Conservation (phyloP, 1,140 invertebrate species). For the Mylabris phalerata region DNA sequence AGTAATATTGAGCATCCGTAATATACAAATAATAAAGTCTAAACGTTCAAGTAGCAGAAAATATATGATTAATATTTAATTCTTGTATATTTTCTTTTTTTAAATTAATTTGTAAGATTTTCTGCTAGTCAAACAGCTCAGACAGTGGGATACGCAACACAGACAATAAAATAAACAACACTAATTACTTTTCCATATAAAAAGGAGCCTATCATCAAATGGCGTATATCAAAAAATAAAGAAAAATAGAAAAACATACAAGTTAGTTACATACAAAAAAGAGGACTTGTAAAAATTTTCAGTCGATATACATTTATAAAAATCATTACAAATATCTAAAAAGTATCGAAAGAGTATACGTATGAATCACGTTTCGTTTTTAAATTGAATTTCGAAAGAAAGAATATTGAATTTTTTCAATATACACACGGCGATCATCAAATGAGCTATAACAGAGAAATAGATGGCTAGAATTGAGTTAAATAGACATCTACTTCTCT, state of each 20-base stretch:
- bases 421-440: constrained; percentile 1
- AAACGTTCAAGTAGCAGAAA: constrained; percentile 42
- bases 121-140: constrained; percentile 36
- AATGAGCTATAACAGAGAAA: background rate
- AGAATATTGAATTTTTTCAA: background rate
- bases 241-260: constrained; percentile 36
- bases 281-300: constrained; percentile 5
- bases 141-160: constrained; percentile 40
- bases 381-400: background rate
- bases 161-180: constrained; percentile 20
- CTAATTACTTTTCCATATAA: constrained; percentile 25
- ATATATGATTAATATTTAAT: background rate
- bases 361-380: constrained; percentile 22
- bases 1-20: constrained; percentile 42
- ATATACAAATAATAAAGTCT: constrained; percentile 40
- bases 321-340: constrained; percentile 15
- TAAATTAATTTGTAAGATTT: background rate
- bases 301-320: background rate
- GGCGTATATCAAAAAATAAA: constrained; percentile 36
- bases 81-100: constrained; percentile 6
- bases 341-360: constrained; percentile 20
- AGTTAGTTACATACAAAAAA: constrained; percentile 29
- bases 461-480: background rate
- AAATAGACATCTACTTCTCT: background rate
- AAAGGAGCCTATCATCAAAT: constrained; percentile 32